Evolutionary conservation across 2,113 vertebrate genomes (phyloP).

Genomic region (Ploceus nigricollis): DNA sequence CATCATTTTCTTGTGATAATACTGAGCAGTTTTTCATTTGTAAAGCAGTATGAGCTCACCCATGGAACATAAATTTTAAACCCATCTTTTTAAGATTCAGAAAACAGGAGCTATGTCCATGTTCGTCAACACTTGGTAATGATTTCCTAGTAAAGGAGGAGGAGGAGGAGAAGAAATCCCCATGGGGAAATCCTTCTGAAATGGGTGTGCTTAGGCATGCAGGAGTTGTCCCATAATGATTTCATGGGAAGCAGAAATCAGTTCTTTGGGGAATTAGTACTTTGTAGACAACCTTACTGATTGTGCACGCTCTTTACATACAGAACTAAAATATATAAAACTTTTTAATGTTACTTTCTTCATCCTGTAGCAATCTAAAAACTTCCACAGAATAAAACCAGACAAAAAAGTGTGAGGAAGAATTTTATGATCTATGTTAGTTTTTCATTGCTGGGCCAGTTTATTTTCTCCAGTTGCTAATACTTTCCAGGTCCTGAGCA

Average conservation of each 20-base stretch:
- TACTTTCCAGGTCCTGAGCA: neutral
- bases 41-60: neutral
- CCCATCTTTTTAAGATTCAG: neutral
- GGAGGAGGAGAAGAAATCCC: neutral
- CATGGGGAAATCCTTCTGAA: neutral
- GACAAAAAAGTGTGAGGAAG: neutral
- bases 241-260: neutral
- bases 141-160: neutral
- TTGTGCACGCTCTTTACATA: neutral
- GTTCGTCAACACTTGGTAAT: neutral
- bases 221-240: neutral
- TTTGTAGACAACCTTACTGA: neutral
- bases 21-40: neutral
- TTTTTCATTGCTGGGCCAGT: neutral
- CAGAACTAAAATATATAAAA: neutral
- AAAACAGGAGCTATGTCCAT: neutral
- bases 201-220: neutral
- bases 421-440: neutral
- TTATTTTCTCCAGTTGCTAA: constrained; percentile 12
- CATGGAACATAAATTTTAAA: neutral
- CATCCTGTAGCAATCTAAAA: neutral
- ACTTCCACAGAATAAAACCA: neutral
- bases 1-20: neutral
- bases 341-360: neutral
- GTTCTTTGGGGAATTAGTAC: neutral